Base-by-base conservation (phyloP, 2,113 vertebrate genomes). In the Sylvia atricapilla region DNA sequence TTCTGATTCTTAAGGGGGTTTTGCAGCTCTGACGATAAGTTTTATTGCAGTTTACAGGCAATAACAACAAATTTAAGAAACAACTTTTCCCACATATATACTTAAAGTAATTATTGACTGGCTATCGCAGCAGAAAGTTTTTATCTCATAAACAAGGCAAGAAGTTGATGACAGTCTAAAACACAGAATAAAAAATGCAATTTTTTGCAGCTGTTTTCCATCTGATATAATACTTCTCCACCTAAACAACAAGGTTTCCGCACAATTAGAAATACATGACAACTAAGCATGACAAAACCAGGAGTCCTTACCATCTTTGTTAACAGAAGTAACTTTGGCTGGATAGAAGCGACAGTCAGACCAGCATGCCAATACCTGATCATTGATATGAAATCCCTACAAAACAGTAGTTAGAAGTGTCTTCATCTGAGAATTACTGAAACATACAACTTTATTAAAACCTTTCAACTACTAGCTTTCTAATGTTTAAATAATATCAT, bases 261-360 rank as follows among this genome's bases (percentile, higher is more conserved):
- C 15, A 53, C 15, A 69, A 35, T 35, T 11, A 66, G 37, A 72
- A 74, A 80, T 21, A 43, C 27, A 49, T 12, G 35, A 53, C 10
- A n/a, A 81, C 41, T 23, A 73, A 52, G 27, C 14, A 60, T 1
- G 12, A 70, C 19, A 58, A 81, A 93, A 56, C 4, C 13, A 64
- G 9, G 22, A 89, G 43, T 83, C 84, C 99, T 98, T 98, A 99
- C 99, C 99, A 77, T 99, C 99, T 94, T 98, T 99, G 98, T 99
- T 99, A 93, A 99, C 98, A 37, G 98, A 96, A 94, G 98, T 98
- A 96, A 99, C 98, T 98, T 98, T 99, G 91, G 99, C 99, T 28
- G 99, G 99, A 83, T 99, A 99, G 98, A 99, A 99, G 62, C 99
- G 98, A 96, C 99, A 99, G 96, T 99, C 99, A 44, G 99, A 99